Evolutionary conservation across 2,113 vertebrate species (phyloP).

Genomic region (Chitala chitala): DNA sequence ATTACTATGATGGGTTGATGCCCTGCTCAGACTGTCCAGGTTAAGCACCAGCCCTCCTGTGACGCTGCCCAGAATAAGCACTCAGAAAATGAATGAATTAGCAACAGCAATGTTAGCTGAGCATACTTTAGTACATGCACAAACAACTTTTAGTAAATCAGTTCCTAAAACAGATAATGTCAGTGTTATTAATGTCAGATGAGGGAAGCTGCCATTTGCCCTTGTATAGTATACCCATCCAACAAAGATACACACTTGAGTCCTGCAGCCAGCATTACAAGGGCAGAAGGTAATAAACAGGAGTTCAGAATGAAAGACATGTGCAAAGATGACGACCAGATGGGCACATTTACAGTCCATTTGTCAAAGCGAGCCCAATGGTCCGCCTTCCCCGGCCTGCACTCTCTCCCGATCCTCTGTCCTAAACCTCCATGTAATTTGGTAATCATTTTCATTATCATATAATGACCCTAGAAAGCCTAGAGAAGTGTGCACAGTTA

Average conservation of each 20-base stretch:
- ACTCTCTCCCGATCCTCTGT: conserved; percentile 69
- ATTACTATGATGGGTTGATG: too few species aligned
- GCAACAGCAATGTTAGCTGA: too few species aligned
- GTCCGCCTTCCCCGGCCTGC: conserved; percentile 47
- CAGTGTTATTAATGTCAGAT: conserved; percentile 56
- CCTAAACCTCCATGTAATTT: conserved; percentile 97
- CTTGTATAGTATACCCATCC: conserved; percentile 1
- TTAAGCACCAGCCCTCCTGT: too few species aligned
- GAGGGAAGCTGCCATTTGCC: conserved; percentile 45
- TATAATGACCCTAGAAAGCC: conserved; percentile 89
- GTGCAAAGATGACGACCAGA: conserved; percentile 74
- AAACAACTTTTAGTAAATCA: neutral
- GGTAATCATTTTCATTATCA: conserved; percentile 98
- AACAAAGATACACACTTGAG: conserved; percentile 45
- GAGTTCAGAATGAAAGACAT: conserved; percentile 43
- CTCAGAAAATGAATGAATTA: too few species aligned
- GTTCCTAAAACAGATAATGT: neutral
- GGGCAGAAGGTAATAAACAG: conserved; percentile 25
- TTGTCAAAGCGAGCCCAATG: conserved; percentile 91
- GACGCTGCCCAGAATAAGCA: too few species aligned
- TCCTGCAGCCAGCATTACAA: conserved; percentile 30
- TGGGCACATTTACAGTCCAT: conserved; percentile 98
- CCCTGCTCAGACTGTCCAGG: too few species aligned
- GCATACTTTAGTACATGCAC: too few species aligned
- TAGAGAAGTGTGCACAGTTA: conserved; percentile 69